These are phyloP conservation scores for Cryptoprocta ferox DNA, from an alignment of 2,797 vertebrate species.

Conservation along the genomic window DNA sequence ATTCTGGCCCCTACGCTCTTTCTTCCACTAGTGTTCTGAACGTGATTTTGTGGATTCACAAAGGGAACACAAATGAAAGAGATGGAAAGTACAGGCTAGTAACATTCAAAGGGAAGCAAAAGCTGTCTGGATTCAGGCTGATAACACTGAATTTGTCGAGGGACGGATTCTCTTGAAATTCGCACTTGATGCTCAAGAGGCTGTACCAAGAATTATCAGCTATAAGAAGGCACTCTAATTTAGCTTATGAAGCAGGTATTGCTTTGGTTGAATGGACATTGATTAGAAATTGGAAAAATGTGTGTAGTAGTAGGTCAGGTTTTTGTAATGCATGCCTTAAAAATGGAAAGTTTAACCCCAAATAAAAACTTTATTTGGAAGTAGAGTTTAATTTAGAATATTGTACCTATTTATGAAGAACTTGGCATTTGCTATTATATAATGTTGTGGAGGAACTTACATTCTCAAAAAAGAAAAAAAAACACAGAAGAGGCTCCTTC, in stretches of 20 bases:
- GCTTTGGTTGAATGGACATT: slow-evolving; percentile 81
- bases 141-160: slow-evolving; percentile 75
- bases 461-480: slow-evolving; percentile 49
- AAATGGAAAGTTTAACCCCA: slow-evolving; percentile 62
- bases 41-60: slow-evolving; percentile 72
- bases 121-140: slow-evolving; percentile 79
- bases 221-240: slow-evolving; percentile 74
- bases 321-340: slow-evolving; percentile 66
- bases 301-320: slow-evolving; percentile 41
- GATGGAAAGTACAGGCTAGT: slow-evolving; percentile 65
- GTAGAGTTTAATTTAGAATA: slow-evolving; percentile 61
- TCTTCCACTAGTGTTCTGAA: slow-evolving; percentile 57
- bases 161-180: slow-evolving; percentile 79
- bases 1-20: slow-evolving; percentile 21
- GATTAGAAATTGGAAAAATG: slow-evolving; percentile 76
- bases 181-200: slow-evolving; percentile 75
- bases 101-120: slow-evolving; percentile 71
- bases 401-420: neutral
- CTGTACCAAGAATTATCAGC: slow-evolving; percentile 76
- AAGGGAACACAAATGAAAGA: slow-evolving; percentile 76
- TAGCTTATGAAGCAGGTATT: slow-evolving; percentile 75
- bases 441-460: neutral
- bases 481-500: neutral
- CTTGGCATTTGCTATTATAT: neutral
- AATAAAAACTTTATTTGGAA: slow-evolving; percentile 63